phyloP scores from a whole-genome alignment of 1,140 invertebrate genomes.

The Meloidogyne hapla region DNA sequence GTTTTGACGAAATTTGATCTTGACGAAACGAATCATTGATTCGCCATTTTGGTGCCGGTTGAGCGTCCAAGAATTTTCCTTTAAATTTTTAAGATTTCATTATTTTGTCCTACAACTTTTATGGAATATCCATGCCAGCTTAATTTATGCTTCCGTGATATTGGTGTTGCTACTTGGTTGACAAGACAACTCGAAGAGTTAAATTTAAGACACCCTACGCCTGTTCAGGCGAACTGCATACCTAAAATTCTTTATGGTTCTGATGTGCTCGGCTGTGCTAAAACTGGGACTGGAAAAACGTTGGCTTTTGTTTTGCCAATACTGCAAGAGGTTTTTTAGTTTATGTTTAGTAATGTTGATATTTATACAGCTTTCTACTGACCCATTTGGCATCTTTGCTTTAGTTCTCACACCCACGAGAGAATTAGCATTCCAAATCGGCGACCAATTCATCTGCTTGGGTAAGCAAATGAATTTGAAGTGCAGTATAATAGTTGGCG shows the following conservation, averaged over 20 bases:
- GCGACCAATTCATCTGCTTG: slow-evolving; percentile 60
- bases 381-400: slow-evolving; percentile 59
- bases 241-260: slow-evolving; percentile 54
- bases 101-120: not conserved
- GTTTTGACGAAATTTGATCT: too few relatives aligned
- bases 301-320: slow-evolving; percentile 63
- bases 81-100: not conserved
- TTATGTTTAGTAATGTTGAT: not conserved
- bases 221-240: slow-evolving; percentile 50
- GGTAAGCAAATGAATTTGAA: slow-evolving; percentile 57
- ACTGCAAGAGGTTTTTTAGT: slow-evolving; percentile 49
- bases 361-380: slow-evolving; percentile 33
- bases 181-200: slow-evolving; percentile 46
- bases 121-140: not conserved
- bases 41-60: too few relatives aligned
- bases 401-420: slow-evolving; percentile 59
- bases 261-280: slow-evolving; percentile 62
- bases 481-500: slow-evolving; percentile 32
- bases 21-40: too few relatives aligned
- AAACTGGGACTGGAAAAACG: slow-evolving; percentile 62
- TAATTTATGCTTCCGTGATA: slow-evolving; percentile 9
- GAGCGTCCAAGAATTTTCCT: not conserved
- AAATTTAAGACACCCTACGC: slow-evolving; percentile 34
- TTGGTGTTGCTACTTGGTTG: slow-evolving; percentile 39
- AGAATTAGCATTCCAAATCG: slow-evolving; percentile 63